Evolutionary conservation across 2,888 invertebrate genomes (phyloP).

Genomic region (Margaritifera margaritifera): DNA sequence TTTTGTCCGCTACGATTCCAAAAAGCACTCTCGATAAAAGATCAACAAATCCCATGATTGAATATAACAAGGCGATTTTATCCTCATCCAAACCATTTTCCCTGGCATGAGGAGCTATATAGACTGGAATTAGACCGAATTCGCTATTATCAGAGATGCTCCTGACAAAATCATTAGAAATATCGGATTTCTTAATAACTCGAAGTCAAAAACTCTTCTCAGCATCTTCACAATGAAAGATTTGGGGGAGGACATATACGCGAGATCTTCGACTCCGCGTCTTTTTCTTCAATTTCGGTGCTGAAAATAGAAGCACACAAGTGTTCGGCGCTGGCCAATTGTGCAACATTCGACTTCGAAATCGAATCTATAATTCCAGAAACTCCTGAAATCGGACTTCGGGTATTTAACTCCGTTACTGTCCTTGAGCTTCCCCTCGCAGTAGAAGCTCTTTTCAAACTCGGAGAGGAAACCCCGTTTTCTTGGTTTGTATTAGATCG

Average conservation of each 20-base stretch:
- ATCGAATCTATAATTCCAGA: too few species aligned
- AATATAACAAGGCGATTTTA: conserved; percentile 23
- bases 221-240: not conserved
- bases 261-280: too few species aligned
- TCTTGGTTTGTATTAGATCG: too few species aligned
- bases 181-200: conserved; percentile 14
- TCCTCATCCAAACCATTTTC: conserved; percentile 28
- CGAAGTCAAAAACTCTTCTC: conserved; percentile 15
- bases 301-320: conserved; percentile 19
- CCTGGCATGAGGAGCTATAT: conserved; percentile 34
- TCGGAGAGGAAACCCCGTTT: too few species aligned
- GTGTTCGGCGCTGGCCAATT: conserved; percentile 11
- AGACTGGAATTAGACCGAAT: conserved; percentile 14
- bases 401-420: too few species aligned
- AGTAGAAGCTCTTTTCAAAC: too few species aligned
- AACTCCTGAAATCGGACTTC: too few species aligned
- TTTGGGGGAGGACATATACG: too few species aligned
- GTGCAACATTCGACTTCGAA: not conserved
- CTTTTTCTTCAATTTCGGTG: not conserved
- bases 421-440: too few species aligned
- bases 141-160: conserved; percentile 17
- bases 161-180: conserved; percentile 19
- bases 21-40: conserved; percentile 16
- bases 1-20: conserved; percentile 20
- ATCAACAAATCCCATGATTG: conserved; percentile 27